These are phyloP conservation scores for Carapus acus DNA, from an alignment of 2,797 vertebrate species.

Conservation along the genomic window DNA sequence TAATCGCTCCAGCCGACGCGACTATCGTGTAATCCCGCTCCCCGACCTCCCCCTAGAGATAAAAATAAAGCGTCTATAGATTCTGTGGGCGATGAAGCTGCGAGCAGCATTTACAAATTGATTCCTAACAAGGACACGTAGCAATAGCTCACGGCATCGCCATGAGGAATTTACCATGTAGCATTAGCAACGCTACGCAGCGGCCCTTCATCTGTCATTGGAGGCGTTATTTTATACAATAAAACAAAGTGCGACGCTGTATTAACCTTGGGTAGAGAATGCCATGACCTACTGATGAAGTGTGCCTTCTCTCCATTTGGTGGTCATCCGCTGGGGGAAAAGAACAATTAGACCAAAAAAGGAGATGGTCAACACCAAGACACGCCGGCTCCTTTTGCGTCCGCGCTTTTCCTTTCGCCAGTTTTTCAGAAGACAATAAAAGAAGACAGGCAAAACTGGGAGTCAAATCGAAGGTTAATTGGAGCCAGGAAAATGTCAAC, in stretches of 20 bases:
- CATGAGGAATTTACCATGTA: slow-evolving; percentile 1
- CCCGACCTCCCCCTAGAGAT: too few relatives aligned
- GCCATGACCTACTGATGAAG: slow-evolving; percentile 47
- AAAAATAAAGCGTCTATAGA: slow-evolving; percentile 1
- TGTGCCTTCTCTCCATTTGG: slow-evolving; percentile 40
- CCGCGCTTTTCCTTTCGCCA: slow-evolving; percentile 37
- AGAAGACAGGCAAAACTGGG: slow-evolving; percentile 68
- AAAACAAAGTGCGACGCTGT: slow-evolving; percentile 34
- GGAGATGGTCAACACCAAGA: slow-evolving; percentile 53
- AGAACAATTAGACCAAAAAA: slow-evolving; percentile 55
- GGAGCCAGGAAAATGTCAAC: slow-evolving; percentile 72
- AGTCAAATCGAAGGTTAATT: slow-evolving; percentile 79
- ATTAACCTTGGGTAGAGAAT: slow-evolving; percentile 56
- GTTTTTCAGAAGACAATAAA: slow-evolving; percentile 63
- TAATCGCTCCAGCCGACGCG: slow-evolving; percentile 55
- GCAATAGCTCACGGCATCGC: neutral
- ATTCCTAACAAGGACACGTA: slow-evolving; percentile 11
- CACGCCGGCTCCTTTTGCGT: slow-evolving; percentile 49
- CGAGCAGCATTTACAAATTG: neutral
- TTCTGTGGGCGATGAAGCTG: slow-evolving; percentile 5
- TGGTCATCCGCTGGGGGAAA: slow-evolving; percentile 55
- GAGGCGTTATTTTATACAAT: slow-evolving; percentile 34
- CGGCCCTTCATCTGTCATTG: slow-evolving; percentile 36
- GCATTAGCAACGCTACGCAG: slow-evolving; percentile 27
- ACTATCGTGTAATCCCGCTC: slow-evolving; percentile 3